Evolutionary conservation across 1,140 invertebrate genomes (phyloP).

Genomic region (Leptinotarsa undecemlineata): DNA sequence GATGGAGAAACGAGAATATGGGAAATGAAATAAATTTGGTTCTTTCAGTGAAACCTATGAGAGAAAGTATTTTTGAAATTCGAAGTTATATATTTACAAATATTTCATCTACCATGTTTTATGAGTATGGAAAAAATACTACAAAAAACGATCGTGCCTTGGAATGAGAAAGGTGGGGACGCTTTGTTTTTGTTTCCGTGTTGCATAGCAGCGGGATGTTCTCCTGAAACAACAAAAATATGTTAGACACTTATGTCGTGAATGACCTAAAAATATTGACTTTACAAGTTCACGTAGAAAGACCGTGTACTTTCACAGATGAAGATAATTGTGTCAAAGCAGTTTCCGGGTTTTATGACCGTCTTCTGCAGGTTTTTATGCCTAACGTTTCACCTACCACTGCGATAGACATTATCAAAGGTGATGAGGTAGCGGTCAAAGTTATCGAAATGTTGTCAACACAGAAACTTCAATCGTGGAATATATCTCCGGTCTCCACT

Average conservation of each 20-base stretch:
- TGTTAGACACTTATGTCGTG: neutral
- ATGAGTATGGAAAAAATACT: conserved; percentile 53
- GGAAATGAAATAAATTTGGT: neutral
- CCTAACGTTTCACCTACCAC: too few species aligned
- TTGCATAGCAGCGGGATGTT: conserved; percentile 85
- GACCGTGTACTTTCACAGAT: too few species aligned
- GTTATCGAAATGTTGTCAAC: too few species aligned
- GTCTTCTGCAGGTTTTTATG: too few species aligned
- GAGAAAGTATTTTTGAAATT: conserved; percentile 2
- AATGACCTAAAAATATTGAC: too few species aligned
- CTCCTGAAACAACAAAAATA: conserved; percentile 62
- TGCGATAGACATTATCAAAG: too few species aligned
- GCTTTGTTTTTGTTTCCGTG: conserved; percentile 63
- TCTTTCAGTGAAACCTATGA: conserved; percentile 6
- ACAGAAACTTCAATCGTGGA: too few species aligned
- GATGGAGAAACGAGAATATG: neutral
- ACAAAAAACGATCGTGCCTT: conserved; percentile 53
- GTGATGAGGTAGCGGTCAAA: too few species aligned
- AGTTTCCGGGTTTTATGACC: too few species aligned
- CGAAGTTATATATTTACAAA: conserved; percentile 39
- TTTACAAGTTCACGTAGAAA: too few species aligned
- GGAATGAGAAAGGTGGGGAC: conserved; percentile 48
- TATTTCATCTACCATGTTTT: conserved; percentile 55
- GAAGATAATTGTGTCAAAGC: too few species aligned
- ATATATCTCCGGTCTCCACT: too few species aligned